Evolutionary conservation across 2,797 vertebrate genomes (phyloP), one percentile per base, ranked within the genome.

Genomic region (Myoxocephalus aenaeus): DNA sequence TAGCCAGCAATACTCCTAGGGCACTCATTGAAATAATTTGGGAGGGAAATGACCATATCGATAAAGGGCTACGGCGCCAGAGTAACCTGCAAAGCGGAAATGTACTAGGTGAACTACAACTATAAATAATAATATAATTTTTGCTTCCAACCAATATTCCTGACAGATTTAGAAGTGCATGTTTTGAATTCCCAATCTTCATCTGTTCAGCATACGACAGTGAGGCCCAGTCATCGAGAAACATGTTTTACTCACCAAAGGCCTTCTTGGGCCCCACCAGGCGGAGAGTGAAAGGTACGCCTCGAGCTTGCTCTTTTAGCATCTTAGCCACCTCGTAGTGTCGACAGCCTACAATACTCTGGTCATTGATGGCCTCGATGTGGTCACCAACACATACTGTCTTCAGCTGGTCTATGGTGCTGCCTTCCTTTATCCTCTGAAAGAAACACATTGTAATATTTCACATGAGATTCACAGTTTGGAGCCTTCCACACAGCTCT

Each of bases 251-350:
- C 97, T 96, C 89, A 99, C 98, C 98, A 0, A 99, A 99, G n/a
- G 98, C 98, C 56, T 97, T 96, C 90, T 97, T 98, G 53, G 98
- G 98, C 79, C 96, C 97, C 22, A 99, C 98, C 74, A 99, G 93
- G 29, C 97, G 94, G 6, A 99, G 94, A 3, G 97, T 98, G 94
- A 99, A 99, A 2, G 97, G 96, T 38, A 94, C 93, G 0, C 96
- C 94, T 81, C 96, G 94, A 0, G 94, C 95, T 79, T 99, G 96
- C 85, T 99, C 98, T 20, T 99, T 97, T 14, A 99, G 93, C 97
- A 99, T 99, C 89, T 97, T 97, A 17, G 98, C 98, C 59, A 99
- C 98, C 89, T 99, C 98, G 0, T 99, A 99, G 89, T 99, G 98
- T 20, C 98, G 96, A 88, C 97, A 99, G 65, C 98, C 98, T 1